Percentiles rank a stretch among this genome's conserved stretches.
These are phyloP conservation scores for Nomada flava DNA, from an alignment of 2,888 invertebrate species.

Conservation along the genomic window DNA sequence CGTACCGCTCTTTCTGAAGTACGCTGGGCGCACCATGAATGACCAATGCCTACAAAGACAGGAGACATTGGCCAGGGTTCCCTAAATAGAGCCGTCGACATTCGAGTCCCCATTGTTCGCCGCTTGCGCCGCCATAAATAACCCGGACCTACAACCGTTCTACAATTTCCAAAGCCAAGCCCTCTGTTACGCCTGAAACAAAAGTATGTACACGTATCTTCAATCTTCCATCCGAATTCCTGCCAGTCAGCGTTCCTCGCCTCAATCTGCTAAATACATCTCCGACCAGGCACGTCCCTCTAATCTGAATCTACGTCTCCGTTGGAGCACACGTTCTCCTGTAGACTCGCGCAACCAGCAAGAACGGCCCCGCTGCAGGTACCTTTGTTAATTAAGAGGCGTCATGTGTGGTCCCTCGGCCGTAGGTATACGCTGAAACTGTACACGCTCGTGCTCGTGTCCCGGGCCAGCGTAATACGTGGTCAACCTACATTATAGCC, in stretches of 20 bases:
- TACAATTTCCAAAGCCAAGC: not conserved
- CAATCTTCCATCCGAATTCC: not conserved
- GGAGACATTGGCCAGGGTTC: slow-evolving; percentile 14
- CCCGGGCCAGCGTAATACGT: slow-evolving; percentile 63
- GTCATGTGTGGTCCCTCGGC: slow-evolving; percentile 77
- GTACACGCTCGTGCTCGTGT: slow-evolving; percentile 60
- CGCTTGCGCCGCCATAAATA: slow-evolving; percentile 27
- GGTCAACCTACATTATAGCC: slow-evolving; percentile 65
- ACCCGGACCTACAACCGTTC: slow-evolving; percentile 1
- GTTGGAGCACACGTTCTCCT: not conserved
- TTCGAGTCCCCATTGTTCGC: slow-evolving; percentile 30
- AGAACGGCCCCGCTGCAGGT: slow-evolving; percentile 59
- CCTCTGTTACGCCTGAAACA: not conserved
- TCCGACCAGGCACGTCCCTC: not conserved
- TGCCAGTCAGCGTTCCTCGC: not conserved
- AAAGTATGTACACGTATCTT: slow-evolving; percentile 1
- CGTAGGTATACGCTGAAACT: slow-evolving; percentile 59
- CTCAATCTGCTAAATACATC: not conserved
- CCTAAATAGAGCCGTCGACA: slow-evolving; percentile 32
- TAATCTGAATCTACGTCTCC: slow-evolving; percentile 22
- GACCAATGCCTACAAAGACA: slow-evolving; percentile 4
- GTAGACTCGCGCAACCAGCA: slow-evolving; percentile 20
- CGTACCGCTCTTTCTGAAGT: not conserved
- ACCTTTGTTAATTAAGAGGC: slow-evolving; percentile 80
- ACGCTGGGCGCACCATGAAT: slow-evolving; percentile 7